Evolutionary conservation across 35 echinoderm and acorn worm genomes (phyloP).

Genomic region (Ptychodera flava): DNA sequence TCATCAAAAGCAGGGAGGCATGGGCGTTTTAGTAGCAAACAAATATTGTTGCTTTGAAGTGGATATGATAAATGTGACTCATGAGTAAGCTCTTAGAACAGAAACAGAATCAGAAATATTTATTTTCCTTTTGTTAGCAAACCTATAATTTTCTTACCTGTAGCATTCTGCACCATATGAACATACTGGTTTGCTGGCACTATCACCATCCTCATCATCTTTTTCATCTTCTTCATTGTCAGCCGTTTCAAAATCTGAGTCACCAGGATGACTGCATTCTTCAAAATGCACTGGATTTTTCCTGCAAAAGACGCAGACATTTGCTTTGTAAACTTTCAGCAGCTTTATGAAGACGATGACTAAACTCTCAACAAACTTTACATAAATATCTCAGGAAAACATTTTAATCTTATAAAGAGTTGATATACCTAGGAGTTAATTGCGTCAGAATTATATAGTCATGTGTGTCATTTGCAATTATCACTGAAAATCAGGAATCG

Average conservation of each 20-base stretch:
- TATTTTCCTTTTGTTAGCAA: too few relatives aligned
- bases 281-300: constrained; percentile 68
- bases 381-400: neutral
- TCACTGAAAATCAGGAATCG: too few relatives aligned
- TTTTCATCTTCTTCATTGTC: constrained; percentile 16
- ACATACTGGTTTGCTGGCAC: constrained; percentile 53
- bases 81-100: too few relatives aligned
- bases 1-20: too few relatives aligned
- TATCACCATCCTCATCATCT: constrained; percentile 27
- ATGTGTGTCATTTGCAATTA: neutral
- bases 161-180: constrained; percentile 65
- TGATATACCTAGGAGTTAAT: neutral
- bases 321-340: neutral
- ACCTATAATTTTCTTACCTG: constrained; percentile 26
- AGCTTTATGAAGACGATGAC: neutral
- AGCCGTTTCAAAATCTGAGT: constrained; percentile 36
- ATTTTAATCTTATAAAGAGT: neutral
- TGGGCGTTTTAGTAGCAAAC: too few relatives aligned
- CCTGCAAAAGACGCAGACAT: constrained; percentile 24
- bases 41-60: too few relatives aligned
- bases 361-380: neutral
- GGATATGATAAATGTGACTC: too few relatives aligned
- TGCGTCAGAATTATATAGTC: neutral
- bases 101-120: too few relatives aligned
- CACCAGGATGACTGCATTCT: constrained; percentile 66